A percentile compares a stretch with the other conserved stretches of the same genome.
phyloP scores from a whole-genome alignment of 2,888 invertebrate genomes.

The Lepidocyrtinus sp. region DNA sequence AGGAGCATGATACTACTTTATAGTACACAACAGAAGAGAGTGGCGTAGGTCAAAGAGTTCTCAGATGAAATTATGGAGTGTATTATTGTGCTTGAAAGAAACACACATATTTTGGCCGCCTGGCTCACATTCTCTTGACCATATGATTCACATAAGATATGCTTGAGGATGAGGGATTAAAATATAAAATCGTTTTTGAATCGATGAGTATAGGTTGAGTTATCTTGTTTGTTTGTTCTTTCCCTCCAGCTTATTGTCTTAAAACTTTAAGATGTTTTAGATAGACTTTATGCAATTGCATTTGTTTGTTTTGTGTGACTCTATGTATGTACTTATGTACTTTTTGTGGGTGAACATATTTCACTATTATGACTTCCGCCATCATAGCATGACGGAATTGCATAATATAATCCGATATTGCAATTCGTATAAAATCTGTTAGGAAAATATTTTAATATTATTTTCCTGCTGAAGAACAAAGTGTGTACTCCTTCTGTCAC shows the following conservation, averaged over 20 bases:
- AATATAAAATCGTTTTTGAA: slow-evolving; percentile 5
- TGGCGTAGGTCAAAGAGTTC: slow-evolving; percentile 38
- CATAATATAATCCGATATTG: too few relatives aligned
- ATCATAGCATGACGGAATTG: too few relatives aligned
- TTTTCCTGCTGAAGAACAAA: background rate
- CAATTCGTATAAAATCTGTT: too few relatives aligned
- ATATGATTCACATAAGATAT: background rate
- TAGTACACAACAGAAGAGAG: slow-evolving; percentile 14
- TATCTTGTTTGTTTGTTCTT: too few relatives aligned
- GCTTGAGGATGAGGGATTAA: slow-evolving; percentile 2
- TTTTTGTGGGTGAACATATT: too few relatives aligned
- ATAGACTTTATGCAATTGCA: too few relatives aligned
- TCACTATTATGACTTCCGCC: slow-evolving; percentile 4
- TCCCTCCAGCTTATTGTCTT: too few relatives aligned
- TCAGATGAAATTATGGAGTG: slow-evolving; percentile 6
- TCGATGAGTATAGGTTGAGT: too few relatives aligned
- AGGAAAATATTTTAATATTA: too few relatives aligned
- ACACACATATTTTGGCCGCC: slow-evolving; percentile 21
- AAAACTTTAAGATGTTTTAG: too few relatives aligned
- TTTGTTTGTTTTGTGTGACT: too few relatives aligned
- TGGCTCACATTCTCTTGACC: slow-evolving; percentile 10
- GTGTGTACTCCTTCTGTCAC: slow-evolving; percentile 12
- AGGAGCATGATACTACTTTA: slow-evolving; percentile 4
- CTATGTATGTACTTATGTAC: slow-evolving; percentile 9
- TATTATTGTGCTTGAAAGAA: slow-evolving; percentile 5